Evolutionary conservation across 37 sponge, comb jelly and placozoan genomes (phyloP), one percentile per base, ranked within the genome.

Genomic region (Ephydatia muelleri): DNA sequence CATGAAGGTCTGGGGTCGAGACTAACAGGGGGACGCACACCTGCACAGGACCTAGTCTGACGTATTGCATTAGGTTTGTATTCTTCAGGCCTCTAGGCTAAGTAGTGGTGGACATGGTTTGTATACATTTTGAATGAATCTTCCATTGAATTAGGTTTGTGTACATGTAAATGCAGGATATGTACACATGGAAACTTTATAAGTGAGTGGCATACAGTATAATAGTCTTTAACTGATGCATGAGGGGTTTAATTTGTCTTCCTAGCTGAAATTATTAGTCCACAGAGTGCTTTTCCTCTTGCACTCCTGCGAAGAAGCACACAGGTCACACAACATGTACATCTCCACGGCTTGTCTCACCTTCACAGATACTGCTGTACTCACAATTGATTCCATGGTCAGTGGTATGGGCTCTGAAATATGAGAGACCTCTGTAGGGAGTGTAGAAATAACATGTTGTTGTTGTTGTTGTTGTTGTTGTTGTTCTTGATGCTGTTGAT

Each of bases 261-360:
- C 35, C 32, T 68, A 36, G 22, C 8, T 37, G 11, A 80, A 16
- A 33, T 68, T 67, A 38, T 80, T 80, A 19, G 69, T 68, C 81
- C 81, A 80, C 39, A 80, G 8, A 37, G 70, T 38, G 33, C 81
- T 80, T 38, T 80, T 80, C 38, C 39, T 21, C 81, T 80, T 80
- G 13, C 37, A 36, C 39, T 80, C 81, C 81, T 80, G 81, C 32
- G 31, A 22, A 30, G 30, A 31, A 23, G 5, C 5, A 3, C 23
- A 74, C 5, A 74, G 8, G 8, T 33, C 28, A 23, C 35, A 74
- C 5, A 4, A 3, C 5, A 4, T 6, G 5, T 34, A 9, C 11
- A 34, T 23, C 75, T 6, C 28, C 33, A 33, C 16, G 25, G 11
- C 6, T 74, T 9, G 11, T 14, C 32, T 27, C 13, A 78, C 79